Evolutionary conservation across 92 coral and sea anemone genomes (phyloP).

Genomic region (Montipora capitata): DNA sequence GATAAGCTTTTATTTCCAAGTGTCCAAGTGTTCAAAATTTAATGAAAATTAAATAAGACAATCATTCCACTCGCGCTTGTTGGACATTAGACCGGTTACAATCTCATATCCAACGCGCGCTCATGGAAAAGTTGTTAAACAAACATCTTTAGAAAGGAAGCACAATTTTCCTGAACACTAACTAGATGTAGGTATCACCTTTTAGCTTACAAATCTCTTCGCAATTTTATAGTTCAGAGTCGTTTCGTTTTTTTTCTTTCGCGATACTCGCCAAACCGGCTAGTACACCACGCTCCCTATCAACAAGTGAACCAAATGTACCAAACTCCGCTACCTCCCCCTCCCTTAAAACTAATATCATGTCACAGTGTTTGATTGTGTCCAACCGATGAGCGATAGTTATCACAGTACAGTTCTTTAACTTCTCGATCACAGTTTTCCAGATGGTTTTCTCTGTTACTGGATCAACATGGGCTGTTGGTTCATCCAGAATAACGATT

Average conservation of each 20-base stretch:
- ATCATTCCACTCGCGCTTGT: too few relatives aligned
- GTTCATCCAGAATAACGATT: background rate
- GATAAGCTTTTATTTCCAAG: too few relatives aligned
- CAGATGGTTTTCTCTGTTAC: background rate
- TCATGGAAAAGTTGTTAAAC: too few relatives aligned
- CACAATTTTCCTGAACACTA: too few relatives aligned
- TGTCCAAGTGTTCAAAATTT: too few relatives aligned
- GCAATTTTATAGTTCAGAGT: too few relatives aligned
- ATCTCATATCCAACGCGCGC: too few relatives aligned
- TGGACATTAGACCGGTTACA: too few relatives aligned
- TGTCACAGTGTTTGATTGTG: background rate
- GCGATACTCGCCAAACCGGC: background rate
- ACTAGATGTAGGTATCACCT: too few relatives aligned
- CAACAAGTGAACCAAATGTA: background rate
- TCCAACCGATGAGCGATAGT: background rate
- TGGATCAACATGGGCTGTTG: slow-evolving; percentile 2
- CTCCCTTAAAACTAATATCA: background rate
- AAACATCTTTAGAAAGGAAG: too few relatives aligned
- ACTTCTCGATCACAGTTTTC: background rate
- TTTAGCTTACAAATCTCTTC: too few relatives aligned
- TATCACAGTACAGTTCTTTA: background rate
- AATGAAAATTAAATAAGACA: too few relatives aligned
- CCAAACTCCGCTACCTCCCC: background rate
- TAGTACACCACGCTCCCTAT: background rate
- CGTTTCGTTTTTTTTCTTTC: background rate